These are phyloP conservation scores for Drosophila micromelanica DNA, from an alignment of 1,140 invertebrate genomes.

Conservation along the genomic window DNA sequence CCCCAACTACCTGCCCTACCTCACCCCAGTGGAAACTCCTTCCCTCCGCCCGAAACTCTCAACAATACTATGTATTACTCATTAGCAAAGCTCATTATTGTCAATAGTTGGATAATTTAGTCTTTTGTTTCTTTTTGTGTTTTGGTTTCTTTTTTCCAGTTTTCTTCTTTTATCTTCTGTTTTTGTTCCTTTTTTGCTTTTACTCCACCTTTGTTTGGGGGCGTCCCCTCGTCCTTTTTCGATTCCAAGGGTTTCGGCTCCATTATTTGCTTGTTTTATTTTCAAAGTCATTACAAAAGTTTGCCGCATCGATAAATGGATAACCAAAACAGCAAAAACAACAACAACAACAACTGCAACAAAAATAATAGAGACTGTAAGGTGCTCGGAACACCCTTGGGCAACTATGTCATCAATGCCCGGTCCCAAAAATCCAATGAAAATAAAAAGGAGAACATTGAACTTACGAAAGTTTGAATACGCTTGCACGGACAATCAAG, in stretches of 20 bases:
- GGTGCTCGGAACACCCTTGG: constrained; percentile 13
- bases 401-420: constrained; percentile 43
- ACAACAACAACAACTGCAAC: constrained; percentile 34
- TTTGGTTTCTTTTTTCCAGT: constrained; percentile 15
- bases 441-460: neutral
- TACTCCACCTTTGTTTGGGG: neutral
- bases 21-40: neutral
- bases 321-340: constrained; percentile 75
- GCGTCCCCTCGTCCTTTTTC: neutral
- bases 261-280: constrained; percentile 71
- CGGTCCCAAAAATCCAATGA: constrained; percentile 9
- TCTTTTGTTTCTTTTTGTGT: constrained; percentile 38
- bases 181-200: constrained; percentile 21
- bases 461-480: neutral
- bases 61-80: constrained; percentile 54
- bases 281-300: constrained; percentile 82
- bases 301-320: constrained; percentile 81
- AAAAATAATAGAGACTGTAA: constrained; percentile 2
- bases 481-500: neutral
- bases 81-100: constrained; percentile 82
- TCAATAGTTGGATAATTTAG: constrained; percentile 73
- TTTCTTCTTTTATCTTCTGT: too few species aligned
- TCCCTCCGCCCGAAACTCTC: neutral
- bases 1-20: neutral
- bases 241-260: constrained; percentile 4